Conservation (phyloP, 2,797 vertebrate species). For the Holocentrus rufus region DNA sequence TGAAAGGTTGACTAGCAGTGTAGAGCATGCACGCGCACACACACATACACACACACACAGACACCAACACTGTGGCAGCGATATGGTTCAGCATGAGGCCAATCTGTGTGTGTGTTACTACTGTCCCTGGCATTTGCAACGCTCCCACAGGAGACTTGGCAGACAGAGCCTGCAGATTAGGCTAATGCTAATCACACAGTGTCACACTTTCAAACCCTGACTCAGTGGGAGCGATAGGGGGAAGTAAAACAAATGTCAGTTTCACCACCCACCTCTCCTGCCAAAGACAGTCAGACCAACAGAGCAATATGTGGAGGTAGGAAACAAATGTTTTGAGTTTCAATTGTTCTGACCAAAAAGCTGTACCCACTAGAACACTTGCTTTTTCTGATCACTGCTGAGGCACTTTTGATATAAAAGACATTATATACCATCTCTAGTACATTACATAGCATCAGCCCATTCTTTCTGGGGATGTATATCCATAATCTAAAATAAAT, state of each 20-base stretch:
- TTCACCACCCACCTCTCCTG: conserved; percentile 4
- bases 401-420: no score
- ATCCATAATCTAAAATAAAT: no score
- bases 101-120: conserved; percentile 17
- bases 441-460: no score
- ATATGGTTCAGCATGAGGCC: conserved; percentile 31
- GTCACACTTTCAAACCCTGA: conserved; percentile 23
- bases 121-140: conserved; percentile 15
- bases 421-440: no score
- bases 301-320: not conserved
- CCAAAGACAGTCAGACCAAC: not conserved
- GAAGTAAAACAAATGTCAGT: conserved; percentile 11
- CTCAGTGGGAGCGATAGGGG: conserved; percentile 16
- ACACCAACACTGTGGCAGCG: not conserved
- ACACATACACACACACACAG: not conserved
- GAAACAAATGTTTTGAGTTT: not conserved
- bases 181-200: conserved; percentile 28
- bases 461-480: no score
- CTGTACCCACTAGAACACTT: no score
- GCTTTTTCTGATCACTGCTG: no score
- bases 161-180: conserved; percentile 37
- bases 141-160: conserved; percentile 27
- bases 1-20: no score
- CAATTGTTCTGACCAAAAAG: not conserved
- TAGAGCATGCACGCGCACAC: no score